Evolutionary conservation across 2,797 vertebrate genomes (phyloP), one percentile per base, ranked within the genome.

Genomic region (Esox lucius): DNA sequence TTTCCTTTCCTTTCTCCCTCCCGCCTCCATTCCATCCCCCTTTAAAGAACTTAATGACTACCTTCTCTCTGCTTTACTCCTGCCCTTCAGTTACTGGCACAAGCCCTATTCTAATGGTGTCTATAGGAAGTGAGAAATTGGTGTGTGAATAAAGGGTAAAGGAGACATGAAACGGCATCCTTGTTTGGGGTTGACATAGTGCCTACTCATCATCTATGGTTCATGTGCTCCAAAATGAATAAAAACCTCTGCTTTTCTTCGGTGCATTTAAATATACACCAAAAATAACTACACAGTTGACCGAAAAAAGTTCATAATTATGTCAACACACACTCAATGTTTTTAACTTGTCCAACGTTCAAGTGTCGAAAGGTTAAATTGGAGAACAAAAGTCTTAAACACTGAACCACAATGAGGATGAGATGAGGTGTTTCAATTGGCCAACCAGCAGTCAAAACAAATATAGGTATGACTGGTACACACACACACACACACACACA

Each of bases 1-100:
- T 94, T 95, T 95, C 93, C 93, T 91, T 90, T 90, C 85, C 89
- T 84, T 87, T 83, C 80, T 87, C 83, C 67, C 2, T 7, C 33
- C 33, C 31, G 0, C 31, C 65, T 19, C 8, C 77, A 48, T 72
- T 69, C 75, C 82, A 79, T 73, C 78, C 78, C 86, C 89, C 83
- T 88, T 89, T 90, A 90, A 90, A 93, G 89, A 93, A 91, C 91
- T 90, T 89, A 86, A 89, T 87, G 78, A 82, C 65, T 26, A 61
- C 56, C 56, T 61, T 42, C 65, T 26, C 74, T 77, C 31, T 7
- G 70, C 73, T 86, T 92, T 91, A 92, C 81, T 91, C 86, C 86
- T 86, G 82, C 83, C 88, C 87, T 91, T 89, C 83, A 80, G 80
- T 91, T 86, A 86, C 89, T 84, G 85, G 85, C 86, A 88, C 22